Conservation (phyloP, 2,888 invertebrate species). For the Chydorus sphaericus region DNA sequence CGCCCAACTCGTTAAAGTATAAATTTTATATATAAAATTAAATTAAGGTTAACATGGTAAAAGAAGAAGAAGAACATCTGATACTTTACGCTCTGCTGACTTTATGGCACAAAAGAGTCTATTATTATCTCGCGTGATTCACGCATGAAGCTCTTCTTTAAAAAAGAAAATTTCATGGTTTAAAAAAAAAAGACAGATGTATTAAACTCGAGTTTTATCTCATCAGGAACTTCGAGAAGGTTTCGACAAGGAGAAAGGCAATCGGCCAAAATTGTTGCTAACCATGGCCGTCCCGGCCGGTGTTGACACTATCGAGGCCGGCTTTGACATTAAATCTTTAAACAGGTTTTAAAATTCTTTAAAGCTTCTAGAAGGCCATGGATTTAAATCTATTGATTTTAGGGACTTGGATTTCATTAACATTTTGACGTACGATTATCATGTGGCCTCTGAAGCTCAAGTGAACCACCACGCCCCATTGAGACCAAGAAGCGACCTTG, state of each 20-base stretch:
- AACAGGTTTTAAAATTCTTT: constrained; percentile 46
- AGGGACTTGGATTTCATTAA: constrained; percentile 85
- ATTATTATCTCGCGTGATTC: no score
- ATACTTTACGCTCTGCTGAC: no score
- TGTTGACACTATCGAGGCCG: constrained; percentile 81
- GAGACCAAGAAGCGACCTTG: constrained; percentile 50
- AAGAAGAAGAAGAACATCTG: no score
- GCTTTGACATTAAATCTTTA: constrained; percentile 74
- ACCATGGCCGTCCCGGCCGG: constrained; percentile 93
- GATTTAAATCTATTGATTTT: constrained; percentile 16
- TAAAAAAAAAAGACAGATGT: no score
- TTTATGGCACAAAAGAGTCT: no score
- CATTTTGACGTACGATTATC: constrained; percentile 79
- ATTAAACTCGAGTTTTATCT: neutral
- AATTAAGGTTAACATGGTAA: no score
- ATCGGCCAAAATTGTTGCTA: constrained; percentile 58
- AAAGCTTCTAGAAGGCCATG: neutral
- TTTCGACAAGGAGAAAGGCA: constrained; percentile 72
- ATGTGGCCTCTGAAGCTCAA: constrained; percentile 77
- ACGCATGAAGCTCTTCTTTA: neutral
- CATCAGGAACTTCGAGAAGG: constrained; percentile 69
- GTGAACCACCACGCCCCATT: constrained; percentile 84
- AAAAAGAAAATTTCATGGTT: neutral
- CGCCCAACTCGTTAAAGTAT: constrained; percentile 62
- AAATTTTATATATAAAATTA: neutral